These are phyloP conservation scores for Icerya purchasi DNA, from an alignment of 2,888 invertebrate species.

Conservation along the genomic window DNA sequence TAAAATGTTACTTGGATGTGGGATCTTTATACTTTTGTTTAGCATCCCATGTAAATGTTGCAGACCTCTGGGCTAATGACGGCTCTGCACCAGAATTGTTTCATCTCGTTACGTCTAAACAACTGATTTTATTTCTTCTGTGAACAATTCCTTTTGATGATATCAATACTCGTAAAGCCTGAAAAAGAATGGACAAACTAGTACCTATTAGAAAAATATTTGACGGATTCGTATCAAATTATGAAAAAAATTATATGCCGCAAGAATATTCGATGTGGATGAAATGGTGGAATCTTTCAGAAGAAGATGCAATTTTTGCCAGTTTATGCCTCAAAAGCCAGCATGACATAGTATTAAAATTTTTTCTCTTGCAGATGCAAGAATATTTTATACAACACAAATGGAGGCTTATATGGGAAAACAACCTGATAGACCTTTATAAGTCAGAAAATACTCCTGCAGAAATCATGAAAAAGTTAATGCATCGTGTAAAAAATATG, in stretches of 20 bases:
- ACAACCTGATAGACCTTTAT: neutral
- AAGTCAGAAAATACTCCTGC: neutral
- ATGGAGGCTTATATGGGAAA: neutral
- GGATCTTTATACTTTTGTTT: no score
- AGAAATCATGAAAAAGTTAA: neutral
- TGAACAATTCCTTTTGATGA: neutral
- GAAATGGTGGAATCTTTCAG: neutral
- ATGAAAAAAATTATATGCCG: neutral
- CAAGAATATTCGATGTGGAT: neutral
- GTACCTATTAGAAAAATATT: neutral
- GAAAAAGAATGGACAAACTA: neutral
- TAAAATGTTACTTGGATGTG: no score
- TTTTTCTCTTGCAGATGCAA: no score
- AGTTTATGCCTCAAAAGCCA: neutral
- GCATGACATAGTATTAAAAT: neutral
- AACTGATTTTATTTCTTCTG: neutral
- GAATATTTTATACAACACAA: no score
- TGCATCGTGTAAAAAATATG: neutral
- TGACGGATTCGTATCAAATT: neutral
- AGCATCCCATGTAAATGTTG: neutral
- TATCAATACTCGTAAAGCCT: neutral
- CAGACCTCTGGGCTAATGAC: neutral
- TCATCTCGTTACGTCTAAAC: neutral
- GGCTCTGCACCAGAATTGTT: neutral
- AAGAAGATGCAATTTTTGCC: neutral